phyloP scores from a whole-genome alignment of 2,113 vertebrate genomes.

The Neotoma lepida region DNA sequence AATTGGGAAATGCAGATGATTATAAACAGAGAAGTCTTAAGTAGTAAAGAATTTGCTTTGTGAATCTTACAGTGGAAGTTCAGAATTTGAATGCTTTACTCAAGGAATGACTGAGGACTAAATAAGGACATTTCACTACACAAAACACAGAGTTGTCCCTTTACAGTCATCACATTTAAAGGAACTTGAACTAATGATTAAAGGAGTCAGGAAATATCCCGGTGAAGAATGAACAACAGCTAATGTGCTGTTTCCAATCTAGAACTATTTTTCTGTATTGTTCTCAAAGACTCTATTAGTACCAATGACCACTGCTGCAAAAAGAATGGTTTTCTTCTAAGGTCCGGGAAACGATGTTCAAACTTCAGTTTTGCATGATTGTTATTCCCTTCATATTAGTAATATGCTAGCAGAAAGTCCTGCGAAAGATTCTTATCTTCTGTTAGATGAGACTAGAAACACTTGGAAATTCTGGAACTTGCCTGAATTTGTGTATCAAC shows the following conservation, averaged over 20 bases:
- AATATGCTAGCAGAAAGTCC: background rate
- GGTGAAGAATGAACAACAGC: constrained; percentile 37
- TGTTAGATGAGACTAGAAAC: background rate
- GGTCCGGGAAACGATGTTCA: background rate
- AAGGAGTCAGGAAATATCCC: constrained; percentile 52
- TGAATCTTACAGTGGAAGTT: constrained; percentile 60
- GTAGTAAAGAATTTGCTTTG: constrained; percentile 70
- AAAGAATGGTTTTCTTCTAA: background rate
- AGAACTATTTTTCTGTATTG: constrained; percentile 33
- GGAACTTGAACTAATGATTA: constrained; percentile 69
- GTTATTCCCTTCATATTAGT: background rate
- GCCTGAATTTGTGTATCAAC: background rate
- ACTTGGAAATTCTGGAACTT: background rate
- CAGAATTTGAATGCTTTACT: constrained; percentile 57
- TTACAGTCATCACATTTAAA: constrained; percentile 64
- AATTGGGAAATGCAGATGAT: constrained; percentile 63
- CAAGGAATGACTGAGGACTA: constrained; percentile 60
- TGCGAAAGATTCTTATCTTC: background rate
- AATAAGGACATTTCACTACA: constrained; percentile 50
- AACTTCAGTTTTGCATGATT: background rate
- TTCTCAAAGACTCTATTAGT: constrained; percentile 57
- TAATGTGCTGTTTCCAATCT: constrained; percentile 55
- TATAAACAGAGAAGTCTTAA: constrained; percentile 70
- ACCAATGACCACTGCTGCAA: background rate
- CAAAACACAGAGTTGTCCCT: constrained; percentile 53